Evolutionary conservation across 2,113 vertebrate species (phyloP).

Genomic region (Etheostoma cragini): DNA sequence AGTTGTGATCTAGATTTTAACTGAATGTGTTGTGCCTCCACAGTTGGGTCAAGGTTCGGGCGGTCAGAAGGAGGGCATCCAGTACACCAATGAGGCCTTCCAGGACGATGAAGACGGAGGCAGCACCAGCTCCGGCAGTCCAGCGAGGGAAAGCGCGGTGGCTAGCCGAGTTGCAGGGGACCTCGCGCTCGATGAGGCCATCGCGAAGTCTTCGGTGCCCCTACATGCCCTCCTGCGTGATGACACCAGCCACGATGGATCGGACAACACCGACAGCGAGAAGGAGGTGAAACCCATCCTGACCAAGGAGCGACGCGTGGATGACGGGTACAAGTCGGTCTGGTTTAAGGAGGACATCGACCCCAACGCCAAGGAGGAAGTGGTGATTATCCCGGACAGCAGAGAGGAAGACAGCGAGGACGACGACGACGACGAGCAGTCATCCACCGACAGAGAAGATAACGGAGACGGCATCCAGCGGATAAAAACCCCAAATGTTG

Average conservation of each 20-base stretch:
- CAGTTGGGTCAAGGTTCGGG: constrained; percentile 68
- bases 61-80: constrained; percentile 67
- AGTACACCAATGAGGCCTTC: constrained; percentile 80
- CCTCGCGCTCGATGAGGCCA: not conserved
- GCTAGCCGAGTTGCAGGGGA: not conserved
- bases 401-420: constrained; percentile 65
- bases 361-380: constrained; percentile 81
- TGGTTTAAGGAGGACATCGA: constrained; percentile 88
- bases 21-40: not conserved
- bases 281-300: constrained; percentile 88
- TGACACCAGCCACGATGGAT: constrained; percentile 43
- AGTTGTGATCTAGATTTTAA: not conserved
- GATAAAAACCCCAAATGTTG: constrained; percentile 7
- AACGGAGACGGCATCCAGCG: not conserved
- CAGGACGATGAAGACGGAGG: constrained; percentile 64
- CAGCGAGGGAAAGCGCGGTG: not conserved
- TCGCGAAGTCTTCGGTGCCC: not conserved
- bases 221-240: constrained; percentile 15
- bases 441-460: constrained; percentile 3
- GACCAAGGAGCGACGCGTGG: constrained; percentile 83
- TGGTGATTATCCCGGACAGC: constrained; percentile 81
- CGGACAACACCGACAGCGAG: constrained; percentile 66
- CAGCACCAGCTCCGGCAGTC: constrained; percentile 29
- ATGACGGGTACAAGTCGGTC: constrained; percentile 87
- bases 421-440: constrained; percentile 64